Base-by-base conservation (phyloP, 2,888 invertebrate genomes). In the Mystacides longicornis region DNA sequence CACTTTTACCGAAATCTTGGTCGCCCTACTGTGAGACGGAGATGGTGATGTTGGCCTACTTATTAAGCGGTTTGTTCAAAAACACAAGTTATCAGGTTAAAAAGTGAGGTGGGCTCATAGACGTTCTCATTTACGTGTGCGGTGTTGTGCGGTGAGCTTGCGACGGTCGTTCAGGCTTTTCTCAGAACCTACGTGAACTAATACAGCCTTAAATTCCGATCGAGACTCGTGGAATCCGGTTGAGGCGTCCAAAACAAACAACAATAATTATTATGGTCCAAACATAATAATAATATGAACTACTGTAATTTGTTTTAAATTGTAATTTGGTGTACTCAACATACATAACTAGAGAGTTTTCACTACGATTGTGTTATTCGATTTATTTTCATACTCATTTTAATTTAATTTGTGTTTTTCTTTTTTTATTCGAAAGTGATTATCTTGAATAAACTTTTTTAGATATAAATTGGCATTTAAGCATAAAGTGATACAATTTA, bases 61-160 rank as follows among this genome's bases (percentile, higher is more conserved):
- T 51, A 18, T 18, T 5, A 19, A 45, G 51, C 14, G 33, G 23
- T 42, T 43, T 43, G 51, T 33, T 51, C 51, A 51, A 51, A 51
- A 51, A 45, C 45, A 20, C 20, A 45, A 45, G 20, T 45, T 45
- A 45, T 19, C 31, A 20, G 23, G 14, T 23, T n/a, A 31, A 42
- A 51, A 51, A 37, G 37, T 37, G 37, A 37, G 37, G 37, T 14
- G 37, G 37, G 14, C 14, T 14, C 37, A n/a, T 16, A n/a, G 14
- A 14, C 37, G 37, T 37, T 37, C 37, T 37, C 37, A 37, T 37
- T 37, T 37, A 37, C 37, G 37, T 37, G 37, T 16, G 14, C 16
- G 7, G 16, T 37, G 16, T 16, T 37, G n/a, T 14, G n/a, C n/a
- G 37, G 37, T 37, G 37, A 37, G 37, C 37, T 16, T 37, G 37